These are phyloP conservation scores for Candidula unifasciata DNA, from an alignment of 2,888 invertebrate species.

Conservation along the genomic window DNA sequence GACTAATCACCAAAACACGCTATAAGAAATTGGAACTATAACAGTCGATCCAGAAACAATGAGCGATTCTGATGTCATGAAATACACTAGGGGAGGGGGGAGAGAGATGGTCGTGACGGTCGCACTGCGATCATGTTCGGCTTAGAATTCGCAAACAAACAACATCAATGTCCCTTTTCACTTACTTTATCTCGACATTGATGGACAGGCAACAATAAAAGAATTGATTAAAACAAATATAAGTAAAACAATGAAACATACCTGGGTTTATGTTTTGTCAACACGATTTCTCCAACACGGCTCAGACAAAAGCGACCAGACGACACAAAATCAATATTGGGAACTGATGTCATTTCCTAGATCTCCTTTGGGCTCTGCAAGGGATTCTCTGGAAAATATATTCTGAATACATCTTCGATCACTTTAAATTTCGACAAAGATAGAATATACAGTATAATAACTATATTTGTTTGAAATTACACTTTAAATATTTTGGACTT, in stretches of 20 bases:
- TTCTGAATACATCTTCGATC: neutral
- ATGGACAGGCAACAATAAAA: neutral
- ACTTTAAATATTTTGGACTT: too few species aligned
- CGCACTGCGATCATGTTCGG: neutral
- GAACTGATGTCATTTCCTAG: conserved; percentile 50
- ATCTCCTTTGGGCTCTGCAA: neutral
- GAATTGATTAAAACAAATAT: neutral
- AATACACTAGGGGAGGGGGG: neutral
- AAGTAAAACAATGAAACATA: conserved; percentile 7
- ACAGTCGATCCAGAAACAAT: neutral
- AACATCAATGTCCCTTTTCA: too few species aligned
- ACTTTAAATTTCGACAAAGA: too few species aligned
- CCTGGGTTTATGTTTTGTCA: neutral
- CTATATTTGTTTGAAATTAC: too few species aligned
- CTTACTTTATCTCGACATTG: too few species aligned
- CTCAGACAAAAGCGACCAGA: conserved; percentile 47
- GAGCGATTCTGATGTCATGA: conserved; percentile 10
- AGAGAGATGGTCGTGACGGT: neutral
- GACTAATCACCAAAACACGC: neutral
- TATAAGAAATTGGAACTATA: neutral
- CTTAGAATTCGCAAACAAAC: neutral
- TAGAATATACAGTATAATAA: too few species aligned
- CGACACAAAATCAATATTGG: conserved; percentile 50
- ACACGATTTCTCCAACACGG: neutral
- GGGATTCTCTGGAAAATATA: neutral